Evolutionary conservation across 2,888 invertebrate genomes (phyloP).

Genomic region (Habrosyne pyritoides): DNA sequence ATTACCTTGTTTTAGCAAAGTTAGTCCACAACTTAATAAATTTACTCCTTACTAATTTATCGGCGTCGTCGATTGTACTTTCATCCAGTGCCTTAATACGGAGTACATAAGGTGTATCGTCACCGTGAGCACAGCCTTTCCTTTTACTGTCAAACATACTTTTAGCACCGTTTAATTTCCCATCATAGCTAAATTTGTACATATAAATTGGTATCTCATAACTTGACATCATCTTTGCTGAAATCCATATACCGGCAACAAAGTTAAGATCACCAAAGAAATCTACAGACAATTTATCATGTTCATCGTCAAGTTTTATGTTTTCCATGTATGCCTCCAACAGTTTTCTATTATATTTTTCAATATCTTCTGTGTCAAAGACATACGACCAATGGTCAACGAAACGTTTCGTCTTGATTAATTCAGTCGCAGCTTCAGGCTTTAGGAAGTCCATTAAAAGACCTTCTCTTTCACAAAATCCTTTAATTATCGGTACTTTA

Average conservation of each 20-base stretch:
- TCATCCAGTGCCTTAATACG: conserved; percentile 8
- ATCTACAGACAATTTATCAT: conserved; percentile 42
- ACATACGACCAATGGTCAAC: conserved; percentile 35
- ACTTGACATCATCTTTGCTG: conserved; percentile 33
- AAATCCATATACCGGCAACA: conserved; percentile 43
- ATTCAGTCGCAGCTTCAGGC: conserved; percentile 31
- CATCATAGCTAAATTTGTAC: conserved; percentile 54
- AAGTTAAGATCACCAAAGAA: conserved; percentile 57
- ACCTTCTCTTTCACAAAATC: conserved; percentile 76
- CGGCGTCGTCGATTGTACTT: conserved; percentile 19
- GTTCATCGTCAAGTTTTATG: conserved; percentile 22
- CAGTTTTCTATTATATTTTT: conserved; percentile 29
- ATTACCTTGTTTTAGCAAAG: conserved; percentile 58
- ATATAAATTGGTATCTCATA: conserved; percentile 40
- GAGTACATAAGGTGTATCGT: conserved; percentile 43
- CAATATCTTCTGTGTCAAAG: conserved; percentile 29
- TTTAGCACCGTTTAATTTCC: conserved; percentile 42
- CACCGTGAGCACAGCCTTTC: conserved; percentile 51
- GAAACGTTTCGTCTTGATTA: conserved; percentile 41
- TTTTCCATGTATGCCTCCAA: conserved; percentile 19
- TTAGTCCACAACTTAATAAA: conserved; percentile 57
- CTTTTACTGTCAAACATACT: conserved; percentile 29
- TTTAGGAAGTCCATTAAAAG: conserved; percentile 47
- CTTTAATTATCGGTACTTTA: conserved; percentile 74
- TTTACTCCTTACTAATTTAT: conserved; percentile 32